phyloP scores from a whole-genome alignment of 2,113 vertebrate species.

The Seriola dumerili region DNA sequence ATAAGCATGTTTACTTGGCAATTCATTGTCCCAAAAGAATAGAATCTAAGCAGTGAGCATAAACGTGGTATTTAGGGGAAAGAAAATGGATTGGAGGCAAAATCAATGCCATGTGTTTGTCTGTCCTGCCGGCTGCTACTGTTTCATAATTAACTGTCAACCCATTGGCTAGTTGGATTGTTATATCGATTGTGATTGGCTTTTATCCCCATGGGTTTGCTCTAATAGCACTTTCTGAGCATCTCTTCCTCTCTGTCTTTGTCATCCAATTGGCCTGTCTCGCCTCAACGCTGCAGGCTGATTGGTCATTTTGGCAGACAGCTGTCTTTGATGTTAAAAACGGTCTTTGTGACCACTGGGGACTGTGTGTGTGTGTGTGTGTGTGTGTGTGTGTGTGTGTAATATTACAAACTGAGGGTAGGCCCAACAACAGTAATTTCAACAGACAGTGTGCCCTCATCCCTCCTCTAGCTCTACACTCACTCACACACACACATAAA shows the following conservation, averaged over 20 bases:
- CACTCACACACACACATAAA: background rate
- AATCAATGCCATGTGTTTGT: constrained; percentile 42
- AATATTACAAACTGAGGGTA: constrained; percentile 15
- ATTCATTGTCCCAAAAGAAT: constrained; percentile 16
- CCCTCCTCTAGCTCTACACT: background rate
- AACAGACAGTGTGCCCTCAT: constrained; percentile 24
- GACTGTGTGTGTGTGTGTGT: background rate
- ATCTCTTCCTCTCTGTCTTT: constrained; percentile 37
- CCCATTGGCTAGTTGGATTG: constrained; percentile 41
- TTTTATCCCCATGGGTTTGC: constrained; percentile 36
- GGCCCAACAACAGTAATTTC: constrained; percentile 25
- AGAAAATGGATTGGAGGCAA: constrained; percentile 29
- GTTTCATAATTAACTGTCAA: constrained; percentile 51
- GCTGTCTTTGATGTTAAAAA: constrained; percentile 45
- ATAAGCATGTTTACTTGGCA: constrained; percentile 9
- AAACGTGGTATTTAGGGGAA: constrained; percentile 30
- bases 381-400: background rate
- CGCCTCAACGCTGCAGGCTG: constrained; percentile 14
- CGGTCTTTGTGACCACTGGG: constrained; percentile 11
- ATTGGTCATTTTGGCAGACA: constrained; percentile 54
- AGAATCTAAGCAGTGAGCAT: constrained; percentile 33
- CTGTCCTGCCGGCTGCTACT: constrained; percentile 26
- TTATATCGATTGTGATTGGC: constrained; percentile 58
- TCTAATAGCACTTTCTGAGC: constrained; percentile 34
- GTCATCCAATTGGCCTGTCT: constrained; percentile 44